Base-by-base conservation (phyloP, 2,888 invertebrate species). In the Eilema griseolum region DNA sequence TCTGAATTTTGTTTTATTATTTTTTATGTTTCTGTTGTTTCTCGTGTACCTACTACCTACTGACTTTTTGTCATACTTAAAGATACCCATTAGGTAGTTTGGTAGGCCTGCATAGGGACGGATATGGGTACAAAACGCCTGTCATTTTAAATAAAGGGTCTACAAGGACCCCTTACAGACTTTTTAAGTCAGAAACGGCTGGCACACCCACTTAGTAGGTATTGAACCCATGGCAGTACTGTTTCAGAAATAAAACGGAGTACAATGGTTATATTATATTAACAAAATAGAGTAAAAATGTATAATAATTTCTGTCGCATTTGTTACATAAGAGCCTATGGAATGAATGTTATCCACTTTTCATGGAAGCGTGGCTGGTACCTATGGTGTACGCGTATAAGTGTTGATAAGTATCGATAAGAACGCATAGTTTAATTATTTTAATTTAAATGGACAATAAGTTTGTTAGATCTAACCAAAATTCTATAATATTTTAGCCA, bases 271-370 rank as follows among this genome's bases (percentile, higher is more conserved):
- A 37, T 37, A 33, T 33, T 33, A 10, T 33, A 10, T 33, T 33
- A 33, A 37, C 41, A 16, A 41, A 41, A 16, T 16, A 16, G 41
- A 41, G 16, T 16, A 5, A n/a, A n/a, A n/a, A 52, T 8, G 8
- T 8, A n/a, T 52, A n/a, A 52, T 20, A n/a, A 1, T n/a, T 52
- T n/a, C 0, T 37, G 4, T 41, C 41, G 41, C n/a, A n/a, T 41
- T n/a, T 46, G 20, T 20, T 46, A 20, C 8, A 20, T 46, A 46
- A 46, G 7, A n/a, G 52, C 52, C 52, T n/a, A n/a, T 52, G 52
- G 52, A n/a, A 52, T 52, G 52, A 52, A 52, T 52, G 52, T 52
- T 52, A 52, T 52, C 52, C 52, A 52, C 20, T 52, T n/a, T 52
- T 20, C 52, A 52, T 52, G 20, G 52, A n/a, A 52, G 20, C 52